Evolutionary conservation across 2,113 vertebrate genomes (phyloP).

Genomic region (Pogona vitticeps): DNA sequence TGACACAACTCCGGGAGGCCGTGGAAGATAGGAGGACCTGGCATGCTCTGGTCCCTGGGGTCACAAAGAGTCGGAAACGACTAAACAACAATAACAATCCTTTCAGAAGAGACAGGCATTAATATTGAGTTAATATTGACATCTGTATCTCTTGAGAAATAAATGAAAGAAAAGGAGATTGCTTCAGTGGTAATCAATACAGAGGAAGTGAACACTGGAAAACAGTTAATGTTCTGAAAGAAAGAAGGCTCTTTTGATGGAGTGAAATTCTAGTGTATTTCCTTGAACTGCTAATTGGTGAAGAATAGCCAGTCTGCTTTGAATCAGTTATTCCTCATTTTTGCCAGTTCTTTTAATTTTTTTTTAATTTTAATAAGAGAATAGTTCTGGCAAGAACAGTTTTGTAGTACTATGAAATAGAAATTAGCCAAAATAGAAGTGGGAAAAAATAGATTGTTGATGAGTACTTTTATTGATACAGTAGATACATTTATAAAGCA

Average conservation of each 20-base stretch:
- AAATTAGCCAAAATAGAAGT: neutral
- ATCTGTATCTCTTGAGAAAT: neutral
- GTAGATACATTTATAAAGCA: neutral
- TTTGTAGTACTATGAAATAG: neutral
- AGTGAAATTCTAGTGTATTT: conserved; percentile 43
- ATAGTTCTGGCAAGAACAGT: conserved; percentile 25
- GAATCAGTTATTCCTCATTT: conserved; percentile 56
- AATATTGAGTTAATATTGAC: neutral
- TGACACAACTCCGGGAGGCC: too few relatives aligned
- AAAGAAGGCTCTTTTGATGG: conserved; percentile 39
- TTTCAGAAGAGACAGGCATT: too few relatives aligned
- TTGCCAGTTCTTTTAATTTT: conserved; percentile 22
- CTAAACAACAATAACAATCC: too few relatives aligned
- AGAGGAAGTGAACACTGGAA: conserved; percentile 23
- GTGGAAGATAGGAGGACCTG: too few relatives aligned
- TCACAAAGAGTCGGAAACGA: too few relatives aligned
- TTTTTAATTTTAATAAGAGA: conserved; percentile 42
- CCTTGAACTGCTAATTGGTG: conserved; percentile 51
- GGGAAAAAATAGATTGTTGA: neutral
- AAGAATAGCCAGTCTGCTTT: conserved; percentile 58
- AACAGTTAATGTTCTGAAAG: conserved; percentile 45
- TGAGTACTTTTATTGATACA: neutral
- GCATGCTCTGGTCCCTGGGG: too few relatives aligned
- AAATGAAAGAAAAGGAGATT: neutral
- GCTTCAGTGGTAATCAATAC: conserved; percentile 28